Evolutionary conservation across 2,113 vertebrate species (phyloP).

Genomic region (Perccottus glenii): DNA sequence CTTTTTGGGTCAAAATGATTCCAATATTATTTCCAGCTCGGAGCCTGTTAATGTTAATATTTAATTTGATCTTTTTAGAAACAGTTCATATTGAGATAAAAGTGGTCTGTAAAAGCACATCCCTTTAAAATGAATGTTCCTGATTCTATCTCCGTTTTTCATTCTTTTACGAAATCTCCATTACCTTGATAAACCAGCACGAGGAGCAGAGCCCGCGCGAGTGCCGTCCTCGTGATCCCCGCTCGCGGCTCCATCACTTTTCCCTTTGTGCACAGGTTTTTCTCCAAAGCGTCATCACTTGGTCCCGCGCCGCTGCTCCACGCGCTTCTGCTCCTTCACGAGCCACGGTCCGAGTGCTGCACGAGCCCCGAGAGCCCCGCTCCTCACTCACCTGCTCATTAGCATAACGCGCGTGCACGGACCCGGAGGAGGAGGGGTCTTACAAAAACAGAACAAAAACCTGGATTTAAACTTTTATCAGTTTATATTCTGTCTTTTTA

Average conservation of each 20-base stretch:
- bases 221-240: not conserved
- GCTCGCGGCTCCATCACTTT: constrained; percentile 4
- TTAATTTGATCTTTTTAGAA: too few species aligned
- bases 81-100: too few species aligned
- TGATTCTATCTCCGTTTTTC: too few species aligned
- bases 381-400: constrained; percentile 67
- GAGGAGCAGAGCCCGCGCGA: not conserved
- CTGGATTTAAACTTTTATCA: too few species aligned
- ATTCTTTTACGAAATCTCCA: too few species aligned
- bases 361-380: constrained; percentile 60
- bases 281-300: constrained; percentile 22
- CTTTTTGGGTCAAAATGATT: too few species aligned
- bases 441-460: too few species aligned
- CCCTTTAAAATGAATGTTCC: too few species aligned
- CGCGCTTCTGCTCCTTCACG: constrained; percentile 59
- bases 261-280: not conserved
- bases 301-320: constrained; percentile 62
- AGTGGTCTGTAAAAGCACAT: too few species aligned
- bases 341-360: constrained; percentile 43
- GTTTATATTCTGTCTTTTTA: too few species aligned
- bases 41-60: too few species aligned
- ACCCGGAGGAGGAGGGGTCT: not conserved
- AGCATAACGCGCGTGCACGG: constrained; percentile 66
- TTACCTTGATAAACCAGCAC: constrained; percentile 80
- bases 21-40: too few species aligned